These are phyloP conservation scores for Pardalotus punctatus DNA, from an alignment of 2,113 vertebrate species.

Conservation along the genomic window DNA sequence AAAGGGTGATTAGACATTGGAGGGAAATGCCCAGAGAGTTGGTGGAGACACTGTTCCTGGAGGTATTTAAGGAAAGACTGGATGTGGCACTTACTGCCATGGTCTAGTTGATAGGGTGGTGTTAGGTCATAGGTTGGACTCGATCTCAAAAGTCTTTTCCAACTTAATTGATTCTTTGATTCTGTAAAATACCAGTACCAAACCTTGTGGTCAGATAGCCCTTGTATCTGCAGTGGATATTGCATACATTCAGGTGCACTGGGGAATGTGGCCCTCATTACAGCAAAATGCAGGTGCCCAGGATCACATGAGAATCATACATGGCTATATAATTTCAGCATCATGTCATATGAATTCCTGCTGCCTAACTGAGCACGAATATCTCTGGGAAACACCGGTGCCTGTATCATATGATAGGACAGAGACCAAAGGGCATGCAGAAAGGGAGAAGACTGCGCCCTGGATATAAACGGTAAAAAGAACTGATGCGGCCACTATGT, in stretches of 20 bases:
- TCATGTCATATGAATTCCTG: neutral
- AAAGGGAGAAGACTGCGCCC: neutral
- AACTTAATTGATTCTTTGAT: neutral
- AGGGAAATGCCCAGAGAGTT: neutral
- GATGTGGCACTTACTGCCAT: neutral
- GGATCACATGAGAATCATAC: neutral
- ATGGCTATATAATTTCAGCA: neutral
- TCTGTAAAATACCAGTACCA: neutral
- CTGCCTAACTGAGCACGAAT: neutral
- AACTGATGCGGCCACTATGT: neutral
- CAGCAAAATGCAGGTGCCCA: neutral
- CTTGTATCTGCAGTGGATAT: neutral
- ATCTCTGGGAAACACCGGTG: neutral
- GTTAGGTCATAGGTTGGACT: neutral
- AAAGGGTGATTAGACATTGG: neutral
- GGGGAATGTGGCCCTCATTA: neutral
- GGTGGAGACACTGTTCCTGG: neutral
- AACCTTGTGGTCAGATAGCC: neutral
- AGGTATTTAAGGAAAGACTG: neutral
- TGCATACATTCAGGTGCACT: neutral
- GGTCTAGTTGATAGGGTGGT: neutral
- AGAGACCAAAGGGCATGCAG: neutral
- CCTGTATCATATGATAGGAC: neutral
- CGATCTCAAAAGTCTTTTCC: neutral
- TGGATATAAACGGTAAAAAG: neutral